Evolutionary conservation across 2,113 vertebrate species (phyloP).

Genomic region (Oplegnathus fasciatus): DNA sequence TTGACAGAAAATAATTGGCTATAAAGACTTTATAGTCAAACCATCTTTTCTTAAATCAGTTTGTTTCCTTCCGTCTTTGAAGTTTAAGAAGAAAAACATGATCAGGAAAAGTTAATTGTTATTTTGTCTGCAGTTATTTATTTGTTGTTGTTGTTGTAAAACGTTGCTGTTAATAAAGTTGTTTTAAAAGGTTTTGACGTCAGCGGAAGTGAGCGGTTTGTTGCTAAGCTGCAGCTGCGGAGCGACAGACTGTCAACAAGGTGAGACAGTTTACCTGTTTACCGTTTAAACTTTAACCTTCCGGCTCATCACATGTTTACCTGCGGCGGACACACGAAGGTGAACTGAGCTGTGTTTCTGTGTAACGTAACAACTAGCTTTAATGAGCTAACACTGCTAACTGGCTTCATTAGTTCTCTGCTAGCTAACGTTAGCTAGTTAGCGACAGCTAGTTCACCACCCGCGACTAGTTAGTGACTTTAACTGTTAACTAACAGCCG

Average conservation of each 20-base stretch:
- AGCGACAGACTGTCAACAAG: constrained; percentile 45
- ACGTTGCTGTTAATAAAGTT: constrained; percentile 47
- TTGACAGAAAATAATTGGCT: too few relatives aligned
- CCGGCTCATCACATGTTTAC: not conserved
- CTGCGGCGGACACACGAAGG: constrained; percentile 15
- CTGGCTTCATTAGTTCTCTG: not conserved
- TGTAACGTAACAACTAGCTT: not conserved
- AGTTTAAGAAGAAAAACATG: too few relatives aligned
- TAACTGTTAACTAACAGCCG: too few relatives aligned
- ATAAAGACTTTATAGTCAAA: too few relatives aligned
- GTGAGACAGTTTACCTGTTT: not conserved
- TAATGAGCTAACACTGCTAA: constrained; percentile 12
- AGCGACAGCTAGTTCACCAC: not conserved
- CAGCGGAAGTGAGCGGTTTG: constrained; percentile 43
- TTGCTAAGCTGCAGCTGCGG: constrained; percentile 68
- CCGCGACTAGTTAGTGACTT: not conserved
- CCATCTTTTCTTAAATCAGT: too few relatives aligned
- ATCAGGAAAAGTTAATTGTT: too few relatives aligned
- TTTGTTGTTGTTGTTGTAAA: too few relatives aligned
- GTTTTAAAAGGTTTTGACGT: not conserved
- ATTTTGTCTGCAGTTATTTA: too few relatives aligned
- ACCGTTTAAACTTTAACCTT: not conserved
- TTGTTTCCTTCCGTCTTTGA: too few relatives aligned
- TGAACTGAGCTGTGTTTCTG: not conserved
- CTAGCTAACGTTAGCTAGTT: not conserved